Percentiles rank a stretch among this genome's conserved stretches.
Conservation (phyloP, 2,113 vertebrate genomes). For the Dipodomys stephensi region DNA sequence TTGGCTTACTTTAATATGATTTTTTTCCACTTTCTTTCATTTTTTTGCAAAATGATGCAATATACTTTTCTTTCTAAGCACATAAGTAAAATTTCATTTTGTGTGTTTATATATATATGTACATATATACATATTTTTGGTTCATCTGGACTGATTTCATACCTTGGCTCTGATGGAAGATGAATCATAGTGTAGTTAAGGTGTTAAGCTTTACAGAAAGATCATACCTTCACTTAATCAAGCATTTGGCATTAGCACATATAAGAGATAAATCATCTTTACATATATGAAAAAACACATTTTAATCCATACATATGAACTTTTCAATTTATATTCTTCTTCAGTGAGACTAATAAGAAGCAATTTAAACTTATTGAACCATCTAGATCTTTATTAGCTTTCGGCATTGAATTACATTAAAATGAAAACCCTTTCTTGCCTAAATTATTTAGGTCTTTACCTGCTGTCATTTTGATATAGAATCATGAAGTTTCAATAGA, state of each 20-base stretch:
- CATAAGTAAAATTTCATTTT: no score
- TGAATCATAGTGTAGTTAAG: no score
- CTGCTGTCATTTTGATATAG: neutral
- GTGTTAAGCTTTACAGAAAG: neutral
- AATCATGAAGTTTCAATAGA: neutral
- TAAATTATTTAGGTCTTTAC: constrained; percentile 35
- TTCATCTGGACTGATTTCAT: no score
- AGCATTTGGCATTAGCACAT: neutral
- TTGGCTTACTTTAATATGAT: no score
- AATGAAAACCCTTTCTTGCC: constrained; percentile 32
- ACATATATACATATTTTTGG: no score
- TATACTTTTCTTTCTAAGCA: no score
- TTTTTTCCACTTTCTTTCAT: no score
- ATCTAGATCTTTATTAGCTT: constrained; percentile 47
- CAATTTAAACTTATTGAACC: constrained; percentile 50
- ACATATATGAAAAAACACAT: neutral
- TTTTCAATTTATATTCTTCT: constrained; percentile 61
- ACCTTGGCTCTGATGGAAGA: no score
- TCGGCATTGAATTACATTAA: constrained; percentile 47
- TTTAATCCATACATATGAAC: constrained; percentile 41
- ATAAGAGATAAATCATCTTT: constrained; percentile 8
- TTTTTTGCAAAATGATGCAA: no score
- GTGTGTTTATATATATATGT: no score
- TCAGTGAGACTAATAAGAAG: constrained; percentile 42
- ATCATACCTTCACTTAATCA: neutral